A percentile compares a stretch with the other conserved stretches of the same genome.
Conservation (phyloP, 2,888 invertebrate species). For the Troides helena region DNA sequence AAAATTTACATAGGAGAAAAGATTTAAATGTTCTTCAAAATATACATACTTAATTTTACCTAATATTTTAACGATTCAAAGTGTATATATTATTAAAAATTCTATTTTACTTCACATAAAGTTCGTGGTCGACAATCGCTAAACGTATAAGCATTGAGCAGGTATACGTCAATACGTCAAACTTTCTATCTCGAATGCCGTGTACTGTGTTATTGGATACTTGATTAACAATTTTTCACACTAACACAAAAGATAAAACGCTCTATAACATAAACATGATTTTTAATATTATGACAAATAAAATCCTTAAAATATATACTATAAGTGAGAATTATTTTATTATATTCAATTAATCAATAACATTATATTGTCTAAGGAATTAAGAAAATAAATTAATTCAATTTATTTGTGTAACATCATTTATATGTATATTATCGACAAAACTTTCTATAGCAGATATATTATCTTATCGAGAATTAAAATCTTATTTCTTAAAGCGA, state of each 20-base stretch:
- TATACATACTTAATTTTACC: slow-evolving; percentile 18
- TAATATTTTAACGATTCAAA: slow-evolving; percentile 10
- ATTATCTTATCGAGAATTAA: too few species aligned
- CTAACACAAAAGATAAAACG: neutral
- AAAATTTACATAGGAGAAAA: slow-evolving; percentile 12
- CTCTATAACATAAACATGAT: too few species aligned
- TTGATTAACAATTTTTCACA: slow-evolving; percentile 5
- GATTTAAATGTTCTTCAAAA: neutral
- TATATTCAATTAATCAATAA: too few species aligned
- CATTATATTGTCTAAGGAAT: too few species aligned
- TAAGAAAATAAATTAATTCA: too few species aligned
- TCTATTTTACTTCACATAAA: slow-evolving; percentile 33
- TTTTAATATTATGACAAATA: too few species aligned
- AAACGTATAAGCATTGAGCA: slow-evolving; percentile 37
- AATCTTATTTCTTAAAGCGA: too few species aligned
- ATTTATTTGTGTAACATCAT: too few species aligned
- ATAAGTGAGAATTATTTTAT: too few species aligned
- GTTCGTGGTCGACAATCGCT: slow-evolving; percentile 37
- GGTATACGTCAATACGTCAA: slow-evolving; percentile 38
- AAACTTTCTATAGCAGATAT: too few species aligned
- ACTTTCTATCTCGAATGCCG: slow-evolving; percentile 43
- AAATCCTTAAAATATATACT: too few species aligned
- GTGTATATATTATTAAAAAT: slow-evolving; percentile 28
- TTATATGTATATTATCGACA: too few species aligned
- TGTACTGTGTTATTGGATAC: slow-evolving; percentile 39